Evolutionary conservation across 2,113 vertebrate genomes (phyloP), one percentile per base, ranked within the genome.

Genomic region (Gila orcuttii): DNA sequence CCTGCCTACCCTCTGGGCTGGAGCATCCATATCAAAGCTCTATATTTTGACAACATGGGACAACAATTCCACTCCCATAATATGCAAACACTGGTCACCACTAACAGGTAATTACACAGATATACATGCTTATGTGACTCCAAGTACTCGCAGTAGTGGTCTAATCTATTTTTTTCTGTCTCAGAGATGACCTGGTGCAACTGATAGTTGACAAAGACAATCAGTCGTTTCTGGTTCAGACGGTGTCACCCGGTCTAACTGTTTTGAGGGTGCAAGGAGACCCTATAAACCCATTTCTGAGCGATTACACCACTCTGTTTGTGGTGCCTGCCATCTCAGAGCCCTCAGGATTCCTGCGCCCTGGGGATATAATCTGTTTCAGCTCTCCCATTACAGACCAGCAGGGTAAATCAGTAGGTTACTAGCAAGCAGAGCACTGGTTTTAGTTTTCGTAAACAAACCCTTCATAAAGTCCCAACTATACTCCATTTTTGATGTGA

Each of bases 351-450:
- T 60, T 88, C 0, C 79, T 89, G 31, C 90, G 86, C 17, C 75
- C 92, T 0, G 94, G 95, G 13, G 93, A 95, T 28, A 87, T 94
- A n/a, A 88, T 95, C 89, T 95, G 95, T 87, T 94, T 95, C 91
- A 90, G 84, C 80, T 93, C 92, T 1, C 68, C 91, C 31, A 92
- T 95, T 0, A 91, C 93, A 62, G 87, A 62, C 85, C 88, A 87
- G 7, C 89, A 93, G 1, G 94, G 94, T 95, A 33, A 39, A 52
- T 42, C 83, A 1, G 31, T 71, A 8, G 23, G 28, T 79, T 59
- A n/a, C 33, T 8, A n/a, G 57, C 12, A 59, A 79, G 31, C 52
- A 31, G n/a, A 60, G 33, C 12, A 5, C 12, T 59, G 12, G 33
- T 6, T 39, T 60, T 36, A 39, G 2, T 15, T 39, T n/a, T 15